A percentile compares a stretch with the other conserved stretches of the same genome.
Evolutionary conservation across 2,113 vertebrate genomes (phyloP).

Genomic region (Bos indicus): DNA sequence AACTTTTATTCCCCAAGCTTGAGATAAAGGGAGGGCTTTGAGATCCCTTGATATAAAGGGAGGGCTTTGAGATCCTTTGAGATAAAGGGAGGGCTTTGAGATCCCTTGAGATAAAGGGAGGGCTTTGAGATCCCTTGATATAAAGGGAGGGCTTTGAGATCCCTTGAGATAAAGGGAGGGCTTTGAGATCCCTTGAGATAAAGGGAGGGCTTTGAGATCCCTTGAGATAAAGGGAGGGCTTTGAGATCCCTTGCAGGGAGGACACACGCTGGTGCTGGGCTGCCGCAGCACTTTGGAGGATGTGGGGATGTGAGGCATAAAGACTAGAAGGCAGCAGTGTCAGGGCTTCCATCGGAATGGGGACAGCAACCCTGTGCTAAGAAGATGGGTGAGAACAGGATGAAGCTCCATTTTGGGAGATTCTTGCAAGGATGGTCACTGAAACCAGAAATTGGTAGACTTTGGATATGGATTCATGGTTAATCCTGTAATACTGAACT

Average conservation of each 20-base stretch:
- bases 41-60: not conserved
- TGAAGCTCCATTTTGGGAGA: not conserved
- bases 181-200: constrained; percentile 3
- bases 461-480: not conserved
- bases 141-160: not conserved
- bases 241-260: not conserved
- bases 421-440: not conserved
- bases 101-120: not conserved
- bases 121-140: no score
- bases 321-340: not conserved
- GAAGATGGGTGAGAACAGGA: not conserved
- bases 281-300: not conserved
- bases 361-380: not conserved
- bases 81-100: no score
- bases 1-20: not conserved
- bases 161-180: not conserved
- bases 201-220: no score
- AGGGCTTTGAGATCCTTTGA: no score
- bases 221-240: no score
- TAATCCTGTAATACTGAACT: not conserved
- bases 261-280: no score
- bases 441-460: not conserved
- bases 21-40: constrained; percentile 2
- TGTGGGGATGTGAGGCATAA: not conserved
- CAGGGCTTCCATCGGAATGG: not conserved